Base-by-base conservation (phyloP, 1,140 invertebrate genomes). In the Charaxes varanes region DNA sequence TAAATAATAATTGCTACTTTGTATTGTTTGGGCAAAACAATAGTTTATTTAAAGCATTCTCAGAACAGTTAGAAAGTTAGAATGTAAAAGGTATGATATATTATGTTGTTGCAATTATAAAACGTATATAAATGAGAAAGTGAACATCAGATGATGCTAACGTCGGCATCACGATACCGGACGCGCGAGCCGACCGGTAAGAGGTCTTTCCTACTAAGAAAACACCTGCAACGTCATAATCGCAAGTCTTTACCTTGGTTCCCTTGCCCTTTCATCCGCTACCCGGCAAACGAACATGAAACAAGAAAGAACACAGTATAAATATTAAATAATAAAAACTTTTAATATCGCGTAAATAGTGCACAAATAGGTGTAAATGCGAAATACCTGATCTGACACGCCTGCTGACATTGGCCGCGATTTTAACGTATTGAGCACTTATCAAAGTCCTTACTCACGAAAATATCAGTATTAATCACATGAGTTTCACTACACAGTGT, bases 211-310 rank as follows among this genome's bases (percentile, higher is more conserved):
- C 57, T 67, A 70, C 56, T 50, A 59, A 62, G 63, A 74, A 79
- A 76, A 76, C 69, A 72, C 64, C 62, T 79, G 79, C 76, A 77
- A 83, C 79, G 74, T 83, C 76, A 81, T 62, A 79, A 68, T 54
- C 56, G 52, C 58, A 61, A 36, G 57, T 74, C 71, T 86, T 86
- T 88, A 90, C 90, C 89, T 90, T 90, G 89, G 84, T 92, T 93
- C 87, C 91, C 90, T 89, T 93, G 92, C 89, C 92, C 92, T 93
- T 93, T 94, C 91, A 93, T 93, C 90, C 92, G 92, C 92, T 94
- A 88, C 73, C 85, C 51, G 47, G 19, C 53, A 53, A 57, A 76
- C 47, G 54, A 53, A 84, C 80, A 87, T 86, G 85, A 82, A 87
- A 87, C 73, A 84, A 83, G 71, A 69, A 60, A 76, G 46, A 62